Evolutionary conservation across 2,888 invertebrate species (phyloP).

Genomic region (Lasioglossum marginatum): DNA sequence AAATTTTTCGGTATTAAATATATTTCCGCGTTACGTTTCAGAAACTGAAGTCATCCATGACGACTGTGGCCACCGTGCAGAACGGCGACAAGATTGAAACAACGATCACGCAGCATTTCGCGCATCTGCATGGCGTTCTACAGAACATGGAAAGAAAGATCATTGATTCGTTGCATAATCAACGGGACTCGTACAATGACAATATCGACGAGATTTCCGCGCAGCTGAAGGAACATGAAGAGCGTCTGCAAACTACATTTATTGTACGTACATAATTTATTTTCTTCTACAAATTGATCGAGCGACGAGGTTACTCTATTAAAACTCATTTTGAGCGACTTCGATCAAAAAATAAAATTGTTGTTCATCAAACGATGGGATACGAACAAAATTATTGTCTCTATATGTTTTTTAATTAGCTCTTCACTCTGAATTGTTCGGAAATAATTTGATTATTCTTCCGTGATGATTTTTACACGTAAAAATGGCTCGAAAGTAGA

Average conservation of each 20-base stretch:
- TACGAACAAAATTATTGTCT: no score
- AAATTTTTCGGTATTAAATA: background rate
- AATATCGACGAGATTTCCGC: conserved; percentile 66
- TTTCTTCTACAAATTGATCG: background rate
- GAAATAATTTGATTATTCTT: background rate
- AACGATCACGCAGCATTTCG: conserved; percentile 86
- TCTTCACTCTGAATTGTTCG: no score
- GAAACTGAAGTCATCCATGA: conserved; percentile 38
- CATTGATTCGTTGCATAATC: conserved; percentile 79
- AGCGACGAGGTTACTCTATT: no score
- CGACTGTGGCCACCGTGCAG: conserved; percentile 23
- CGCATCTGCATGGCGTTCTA: conserved; percentile 85
- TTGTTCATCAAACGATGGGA: no score
- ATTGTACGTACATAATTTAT: conserved; percentile 60
- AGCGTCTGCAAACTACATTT: conserved; percentile 61
- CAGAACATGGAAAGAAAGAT: conserved; percentile 86
- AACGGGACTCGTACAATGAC: conserved; percentile 18
- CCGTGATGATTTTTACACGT: background rate
- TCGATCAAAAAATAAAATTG: no score
- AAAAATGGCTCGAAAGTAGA: conserved; percentile 1
- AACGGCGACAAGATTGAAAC: conserved; percentile 76
- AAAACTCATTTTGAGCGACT: no score
- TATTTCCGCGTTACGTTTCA: no score
- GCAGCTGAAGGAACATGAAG: conserved; percentile 63
- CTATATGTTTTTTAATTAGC: no score